These are phyloP conservation scores for Syndactyla subalaris DNA, from an alignment of 2,797 vertebrate genomes.

Conservation along the genomic window DNA sequence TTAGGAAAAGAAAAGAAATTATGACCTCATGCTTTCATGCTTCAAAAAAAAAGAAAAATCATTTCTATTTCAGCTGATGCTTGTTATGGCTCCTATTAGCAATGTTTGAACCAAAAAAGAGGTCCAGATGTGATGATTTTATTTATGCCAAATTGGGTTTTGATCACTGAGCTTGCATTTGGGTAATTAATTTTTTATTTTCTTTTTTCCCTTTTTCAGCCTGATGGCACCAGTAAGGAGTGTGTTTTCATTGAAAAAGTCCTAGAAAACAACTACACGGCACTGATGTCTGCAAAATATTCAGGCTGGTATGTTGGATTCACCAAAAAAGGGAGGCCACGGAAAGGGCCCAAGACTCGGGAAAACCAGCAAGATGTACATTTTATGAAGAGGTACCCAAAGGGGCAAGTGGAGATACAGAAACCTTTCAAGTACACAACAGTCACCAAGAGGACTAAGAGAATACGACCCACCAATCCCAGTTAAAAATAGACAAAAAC, in stretches of 20 bases:
- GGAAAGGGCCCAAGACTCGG: conserved; percentile 86
- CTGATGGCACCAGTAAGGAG: conserved; percentile 84
- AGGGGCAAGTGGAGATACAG: conserved; percentile 83
- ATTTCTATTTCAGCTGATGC: conserved; percentile 13
- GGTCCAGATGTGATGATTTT: conserved; percentile 23
- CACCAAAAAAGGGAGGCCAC: conserved; percentile 87
- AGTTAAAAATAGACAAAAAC: conserved; percentile 72
- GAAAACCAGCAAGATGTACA: conserved; percentile 90
- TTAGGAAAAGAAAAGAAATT: not conserved
- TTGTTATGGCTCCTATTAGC: conserved; percentile 4
- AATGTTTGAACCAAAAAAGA: not conserved
- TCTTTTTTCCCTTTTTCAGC: conserved; percentile 64
- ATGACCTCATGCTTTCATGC: not conserved
- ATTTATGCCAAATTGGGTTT: conserved; percentile 16
- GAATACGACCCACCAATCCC: conserved; percentile 81
- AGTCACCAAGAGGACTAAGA: conserved; percentile 86
- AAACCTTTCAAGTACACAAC: conserved; percentile 88
- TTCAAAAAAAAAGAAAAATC: not conserved
- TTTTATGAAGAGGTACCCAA: conserved; percentile 89
- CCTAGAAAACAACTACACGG: conserved; percentile 89
- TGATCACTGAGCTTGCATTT: not conserved
- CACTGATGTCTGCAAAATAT: conserved; percentile 88
- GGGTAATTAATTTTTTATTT: not conserved
- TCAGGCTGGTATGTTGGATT: conserved; percentile 89
- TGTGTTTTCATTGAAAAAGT: conserved; percentile 90